Percentiles rank a stretch among this genome's conserved stretches.
phyloP scores from a whole-genome alignment of 2,797 vertebrate genomes.

The Paguma larvata region DNA sequence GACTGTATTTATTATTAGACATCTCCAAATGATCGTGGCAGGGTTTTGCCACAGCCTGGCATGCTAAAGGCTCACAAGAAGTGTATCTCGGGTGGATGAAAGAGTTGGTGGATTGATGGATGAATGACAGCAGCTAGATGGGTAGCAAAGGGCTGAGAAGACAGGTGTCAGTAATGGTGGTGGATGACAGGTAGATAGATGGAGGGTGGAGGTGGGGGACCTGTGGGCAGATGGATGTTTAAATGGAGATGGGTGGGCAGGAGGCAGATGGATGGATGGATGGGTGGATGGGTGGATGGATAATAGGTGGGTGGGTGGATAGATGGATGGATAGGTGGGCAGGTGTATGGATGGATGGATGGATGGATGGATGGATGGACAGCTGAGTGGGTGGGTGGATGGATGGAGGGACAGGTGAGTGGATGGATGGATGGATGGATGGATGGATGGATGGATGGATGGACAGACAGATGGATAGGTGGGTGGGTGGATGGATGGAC shows the following conservation, averaged over 20 bases:
- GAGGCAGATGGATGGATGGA: not conserved
- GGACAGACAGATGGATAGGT: no score
- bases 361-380: not conserved
- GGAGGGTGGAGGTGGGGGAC: not conserved
- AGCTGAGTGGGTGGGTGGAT: not conserved
- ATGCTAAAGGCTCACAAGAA: not conserved
- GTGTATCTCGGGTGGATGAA: not conserved
- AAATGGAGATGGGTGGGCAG: not conserved
- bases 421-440: accelerated
- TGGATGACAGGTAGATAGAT: not conserved
- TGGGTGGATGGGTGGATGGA: not conserved
- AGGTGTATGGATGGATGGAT: not conserved
- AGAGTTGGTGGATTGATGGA: not conserved
- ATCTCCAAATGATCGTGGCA: not conserved
- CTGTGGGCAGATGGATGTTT: not conserved
- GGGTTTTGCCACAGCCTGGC: not conserved
- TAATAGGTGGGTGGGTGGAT: not conserved
- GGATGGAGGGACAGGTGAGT: not conserved
- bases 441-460: not conserved
- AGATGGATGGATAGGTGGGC: no score
- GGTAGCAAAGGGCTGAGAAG: not conserved
- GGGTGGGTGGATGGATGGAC: no score
- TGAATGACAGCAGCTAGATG: not conserved
- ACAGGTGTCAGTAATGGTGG: not conserved
- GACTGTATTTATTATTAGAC: not conserved